Percentiles rank a stretch among this genome's conserved stretches.
Evolutionary conservation across 2,797 vertebrate genomes (phyloP).

Genomic region (Sciaenops ocellatus): DNA sequence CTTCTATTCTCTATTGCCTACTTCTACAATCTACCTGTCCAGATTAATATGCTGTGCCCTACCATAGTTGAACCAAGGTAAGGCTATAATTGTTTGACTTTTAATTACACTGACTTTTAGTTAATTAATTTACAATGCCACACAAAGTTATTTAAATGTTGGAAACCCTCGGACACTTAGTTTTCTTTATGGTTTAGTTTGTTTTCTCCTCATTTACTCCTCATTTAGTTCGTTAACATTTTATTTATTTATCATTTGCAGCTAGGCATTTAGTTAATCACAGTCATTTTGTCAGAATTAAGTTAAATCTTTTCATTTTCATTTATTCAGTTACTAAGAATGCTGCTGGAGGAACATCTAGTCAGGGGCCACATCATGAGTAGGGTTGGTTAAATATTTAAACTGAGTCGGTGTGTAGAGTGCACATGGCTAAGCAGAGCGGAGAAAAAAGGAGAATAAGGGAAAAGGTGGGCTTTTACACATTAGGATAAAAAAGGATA

Average conservation of each 20-base stretch:
- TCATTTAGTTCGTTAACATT: not conserved
- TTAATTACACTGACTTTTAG: not conserved
- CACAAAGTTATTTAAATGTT: too few relatives aligned
- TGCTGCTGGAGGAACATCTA: too few relatives aligned
- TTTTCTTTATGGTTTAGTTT: not conserved
- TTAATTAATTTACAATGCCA: too few relatives aligned
- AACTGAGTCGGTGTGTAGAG: not conserved
- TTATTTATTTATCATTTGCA: not conserved
- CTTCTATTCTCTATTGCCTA: too few relatives aligned
- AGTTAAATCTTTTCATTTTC: too few relatives aligned
- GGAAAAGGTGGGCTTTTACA: not conserved
- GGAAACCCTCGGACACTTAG: not conserved
- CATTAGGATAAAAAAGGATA: not conserved
- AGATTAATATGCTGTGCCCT: not conserved
- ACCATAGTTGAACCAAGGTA: not conserved
- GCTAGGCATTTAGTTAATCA: too few relatives aligned
- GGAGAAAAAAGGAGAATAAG: not conserved
- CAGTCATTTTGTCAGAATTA: too few relatives aligned
- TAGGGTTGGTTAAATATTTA: not conserved
- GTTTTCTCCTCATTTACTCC: not conserved
- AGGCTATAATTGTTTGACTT: not conserved
- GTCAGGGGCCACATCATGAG: too few relatives aligned
- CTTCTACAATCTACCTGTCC: not conserved
- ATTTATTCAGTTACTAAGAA: too few relatives aligned
- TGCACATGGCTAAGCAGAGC: not conserved